Evolutionary conservation across 2,888 invertebrate species (phyloP).

Genomic region (Epicampocera succincta): DNA sequence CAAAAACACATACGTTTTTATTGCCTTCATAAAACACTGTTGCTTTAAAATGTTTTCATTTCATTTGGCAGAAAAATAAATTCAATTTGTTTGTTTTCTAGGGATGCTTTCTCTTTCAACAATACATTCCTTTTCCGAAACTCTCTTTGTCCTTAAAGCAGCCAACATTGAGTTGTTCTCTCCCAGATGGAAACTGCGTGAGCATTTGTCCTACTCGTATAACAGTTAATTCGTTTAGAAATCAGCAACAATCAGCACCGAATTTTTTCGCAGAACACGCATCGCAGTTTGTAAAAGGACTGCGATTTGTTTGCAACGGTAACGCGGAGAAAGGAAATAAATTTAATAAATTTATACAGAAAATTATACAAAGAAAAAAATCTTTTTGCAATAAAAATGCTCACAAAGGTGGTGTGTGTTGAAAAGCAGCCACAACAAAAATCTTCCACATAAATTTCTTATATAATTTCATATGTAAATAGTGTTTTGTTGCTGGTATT

Average conservation of each 20-base stretch:
- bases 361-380: neutral
- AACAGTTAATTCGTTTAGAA: slow-evolving; percentile 51
- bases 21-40: slow-evolving; percentile 47
- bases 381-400: slow-evolving; percentile 38
- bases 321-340: slow-evolving; percentile 51
- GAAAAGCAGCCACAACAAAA: neutral
- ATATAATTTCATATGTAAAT: neutral
- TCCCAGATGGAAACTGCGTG: slow-evolving; percentile 56
- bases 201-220: slow-evolving; percentile 58
- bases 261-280: slow-evolving; percentile 57
- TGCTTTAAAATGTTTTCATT: slow-evolving; percentile 26
- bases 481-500: neutral
- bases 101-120: slow-evolving; percentile 39
- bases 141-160: neutral
- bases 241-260: slow-evolving; percentile 52
- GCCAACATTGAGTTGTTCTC: slow-evolving; percentile 3
- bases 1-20: no score
- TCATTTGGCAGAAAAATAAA: slow-evolving; percentile 18
- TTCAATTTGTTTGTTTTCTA: slow-evolving; percentile 31
- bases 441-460: slow-evolving; percentile 16
- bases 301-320: slow-evolving; percentile 55
- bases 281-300: slow-evolving; percentile 62
- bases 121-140: neutral
- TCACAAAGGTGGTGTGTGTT: slow-evolving; percentile 18
- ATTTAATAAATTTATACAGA: neutral